These are phyloP conservation scores for Naja naja DNA, from an alignment of 2,113 vertebrate genomes.

Conservation along the genomic window DNA sequence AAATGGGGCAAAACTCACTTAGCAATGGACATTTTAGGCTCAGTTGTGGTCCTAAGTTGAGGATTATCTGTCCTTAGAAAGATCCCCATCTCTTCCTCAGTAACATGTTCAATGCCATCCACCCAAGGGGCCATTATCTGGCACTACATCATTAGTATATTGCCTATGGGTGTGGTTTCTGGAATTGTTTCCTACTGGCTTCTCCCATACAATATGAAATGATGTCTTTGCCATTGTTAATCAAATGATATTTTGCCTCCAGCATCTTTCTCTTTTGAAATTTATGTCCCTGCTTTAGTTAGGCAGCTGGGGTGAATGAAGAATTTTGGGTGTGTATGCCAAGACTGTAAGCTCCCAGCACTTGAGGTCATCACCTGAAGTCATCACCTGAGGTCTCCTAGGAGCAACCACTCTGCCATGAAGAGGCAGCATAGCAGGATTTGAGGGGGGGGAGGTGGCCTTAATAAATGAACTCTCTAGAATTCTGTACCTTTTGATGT, in stretches of 20 bases:
- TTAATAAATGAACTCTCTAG: rapidly evolving
- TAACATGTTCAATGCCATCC: neutral
- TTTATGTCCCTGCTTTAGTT: neutral
- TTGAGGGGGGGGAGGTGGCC: neutral
- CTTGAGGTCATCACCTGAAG: too few relatives aligned
- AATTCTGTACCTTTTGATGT: constrained; percentile 3
- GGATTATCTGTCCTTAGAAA: neutral
- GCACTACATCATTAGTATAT: neutral
- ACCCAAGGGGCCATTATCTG: neutral
- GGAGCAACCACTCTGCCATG: neutral
- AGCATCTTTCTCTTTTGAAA: neutral
- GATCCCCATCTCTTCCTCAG: neutral
- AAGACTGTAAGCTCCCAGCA: too few relatives aligned
- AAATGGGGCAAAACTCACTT: neutral
- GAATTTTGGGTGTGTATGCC: too few relatives aligned
- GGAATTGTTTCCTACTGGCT: neutral
- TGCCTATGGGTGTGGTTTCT: neutral
- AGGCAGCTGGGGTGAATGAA: neutral
- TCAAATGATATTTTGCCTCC: neutral
- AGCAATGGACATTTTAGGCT: neutral
- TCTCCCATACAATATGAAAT: neutral
- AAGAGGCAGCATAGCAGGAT: neutral
- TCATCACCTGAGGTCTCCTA: neutral
- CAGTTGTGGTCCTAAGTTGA: neutral
- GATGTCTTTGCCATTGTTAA: too few relatives aligned